These are phyloP conservation scores for Leptopilina clavipes DNA, from an alignment of 1,140 invertebrate species.

Conservation along the genomic window DNA sequence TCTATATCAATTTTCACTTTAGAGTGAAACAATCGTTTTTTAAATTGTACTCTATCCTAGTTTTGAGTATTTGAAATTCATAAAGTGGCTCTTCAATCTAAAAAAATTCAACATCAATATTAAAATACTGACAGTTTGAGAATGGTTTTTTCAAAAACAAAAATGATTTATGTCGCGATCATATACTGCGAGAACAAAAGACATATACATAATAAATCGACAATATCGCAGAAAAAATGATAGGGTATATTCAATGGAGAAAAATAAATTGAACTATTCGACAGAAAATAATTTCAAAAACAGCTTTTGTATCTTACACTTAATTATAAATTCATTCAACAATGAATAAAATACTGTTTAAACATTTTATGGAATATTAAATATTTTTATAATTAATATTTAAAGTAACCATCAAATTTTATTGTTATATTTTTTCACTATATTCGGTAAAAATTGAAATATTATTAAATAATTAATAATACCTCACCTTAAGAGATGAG, in stretches of 20 bases:
- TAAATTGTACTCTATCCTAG: neutral
- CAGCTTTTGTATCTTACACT: no score
- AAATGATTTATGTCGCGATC: neutral
- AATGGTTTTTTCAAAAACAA: neutral
- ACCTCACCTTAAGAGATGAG: no score
- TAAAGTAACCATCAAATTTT: no score
- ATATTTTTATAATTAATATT: no score
- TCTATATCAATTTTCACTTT: neutral
- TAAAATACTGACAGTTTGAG: slow-evolving; percentile 1
- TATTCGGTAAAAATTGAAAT: no score
- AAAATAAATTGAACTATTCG: neutral
- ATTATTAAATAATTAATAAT: no score
- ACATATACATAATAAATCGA: slow-evolving; percentile 4
- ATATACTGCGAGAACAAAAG: neutral
- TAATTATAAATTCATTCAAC: no score
- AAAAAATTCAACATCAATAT: slow-evolving; percentile 21
- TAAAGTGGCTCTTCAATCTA: slow-evolving; percentile 16
- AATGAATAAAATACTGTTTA: no score
- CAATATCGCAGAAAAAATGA: neutral
- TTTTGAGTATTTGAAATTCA: neutral
- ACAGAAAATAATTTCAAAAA: neutral
- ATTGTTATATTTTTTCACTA: no score
- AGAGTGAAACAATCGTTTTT: neutral
- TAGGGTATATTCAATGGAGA: neutral
- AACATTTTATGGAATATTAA: no score